phyloP scores from a whole-genome alignment of 2,113 vertebrate species.

The Grammatotria lemairii region DNA sequence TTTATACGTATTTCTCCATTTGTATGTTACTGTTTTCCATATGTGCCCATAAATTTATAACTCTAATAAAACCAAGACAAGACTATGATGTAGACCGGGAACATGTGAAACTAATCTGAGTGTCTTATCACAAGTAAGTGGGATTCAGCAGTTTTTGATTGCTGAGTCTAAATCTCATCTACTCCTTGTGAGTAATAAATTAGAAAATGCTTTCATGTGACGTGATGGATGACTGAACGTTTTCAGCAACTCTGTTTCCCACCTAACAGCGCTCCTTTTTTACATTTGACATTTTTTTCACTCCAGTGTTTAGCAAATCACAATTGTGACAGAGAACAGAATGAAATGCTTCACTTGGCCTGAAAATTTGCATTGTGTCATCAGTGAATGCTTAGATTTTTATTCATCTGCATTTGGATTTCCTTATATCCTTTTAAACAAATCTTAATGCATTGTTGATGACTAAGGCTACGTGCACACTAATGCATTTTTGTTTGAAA shows the following conservation, averaged over 20 bases:
- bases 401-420: not conserved
- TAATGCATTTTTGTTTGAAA: not conserved
- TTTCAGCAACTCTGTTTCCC: not conserved
- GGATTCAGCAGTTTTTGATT: not conserved
- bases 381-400: not conserved
- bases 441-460: not conserved
- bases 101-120: not conserved
- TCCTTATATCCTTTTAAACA: not conserved
- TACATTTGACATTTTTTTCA: not conserved
- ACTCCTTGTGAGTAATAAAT: not conserved
- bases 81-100: not conserved
- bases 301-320: not conserved
- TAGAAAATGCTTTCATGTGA: not conserved
- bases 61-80: not conserved
- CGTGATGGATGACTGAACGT: not conserved
- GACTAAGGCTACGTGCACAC: not conserved
- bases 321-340: not conserved
- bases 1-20: not conserved
- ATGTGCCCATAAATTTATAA: not conserved
- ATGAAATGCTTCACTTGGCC: not conserved
- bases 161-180: not conserved
- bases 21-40: not conserved
- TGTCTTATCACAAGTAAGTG: not conserved
- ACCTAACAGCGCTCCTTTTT: not conserved
- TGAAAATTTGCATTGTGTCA: not conserved